A percentile compares a stretch with the other conserved stretches of the same genome.
Conservation (phyloP, 1,140 invertebrate species). For the Lethrus apterus region DNA sequence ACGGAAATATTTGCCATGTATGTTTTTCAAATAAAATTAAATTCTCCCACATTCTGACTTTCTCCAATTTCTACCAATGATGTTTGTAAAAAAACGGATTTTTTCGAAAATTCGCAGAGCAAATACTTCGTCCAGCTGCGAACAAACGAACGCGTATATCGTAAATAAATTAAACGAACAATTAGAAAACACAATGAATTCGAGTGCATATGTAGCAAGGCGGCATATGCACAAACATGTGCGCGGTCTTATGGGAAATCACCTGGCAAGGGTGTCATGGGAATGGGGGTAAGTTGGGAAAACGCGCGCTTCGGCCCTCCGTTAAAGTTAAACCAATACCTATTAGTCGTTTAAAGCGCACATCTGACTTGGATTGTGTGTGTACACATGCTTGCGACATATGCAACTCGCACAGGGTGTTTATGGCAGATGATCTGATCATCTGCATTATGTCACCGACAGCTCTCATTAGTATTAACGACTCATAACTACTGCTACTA, state of each 20-base stretch:
- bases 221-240: slow-evolving; percentile 40
- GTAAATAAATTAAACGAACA: too few relatives aligned
- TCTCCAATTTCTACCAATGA: too few relatives aligned
- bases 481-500: slow-evolving; percentile 6
- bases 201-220: too few relatives aligned
- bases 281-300: slow-evolving; percentile 19
- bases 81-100: too few relatives aligned
- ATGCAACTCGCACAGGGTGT: slow-evolving; percentile 20
- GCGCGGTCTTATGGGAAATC: slow-evolving; percentile 42
- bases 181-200: too few relatives aligned
- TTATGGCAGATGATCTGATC: slow-evolving; percentile 19
- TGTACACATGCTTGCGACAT: slow-evolving; percentile 18
- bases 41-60: too few relatives aligned
- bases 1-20: too few relatives aligned
- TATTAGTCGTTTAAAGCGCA: slow-evolving; percentile 5
- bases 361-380: slow-evolving; percentile 20
- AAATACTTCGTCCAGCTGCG: too few relatives aligned
- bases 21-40: too few relatives aligned
- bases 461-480: slow-evolving; percentile 7
- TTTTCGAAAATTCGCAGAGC: too few relatives aligned
- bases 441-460: slow-evolving; percentile 12
- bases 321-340: slow-evolving; percentile 25
- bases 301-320: slow-evolving; percentile 10
- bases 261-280: slow-evolving; percentile 36
- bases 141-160: too few relatives aligned